A percentile compares a stretch with the other conserved stretches of the same genome.
These are phyloP conservation scores for Nettapus auritus DNA, from an alignment of 2,113 vertebrate genomes.

Conservation along the genomic window DNA sequence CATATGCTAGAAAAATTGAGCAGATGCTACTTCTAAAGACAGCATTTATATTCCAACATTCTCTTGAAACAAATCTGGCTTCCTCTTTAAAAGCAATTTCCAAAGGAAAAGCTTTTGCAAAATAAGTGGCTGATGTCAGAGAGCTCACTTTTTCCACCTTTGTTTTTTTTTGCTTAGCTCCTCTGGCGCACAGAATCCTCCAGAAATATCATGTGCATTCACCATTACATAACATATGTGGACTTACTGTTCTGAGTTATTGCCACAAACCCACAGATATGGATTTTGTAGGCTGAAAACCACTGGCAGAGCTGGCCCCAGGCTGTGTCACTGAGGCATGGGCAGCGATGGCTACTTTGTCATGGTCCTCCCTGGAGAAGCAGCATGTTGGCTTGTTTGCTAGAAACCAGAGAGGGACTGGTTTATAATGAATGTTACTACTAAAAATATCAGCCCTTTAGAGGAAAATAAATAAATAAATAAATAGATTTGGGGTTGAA, in stretches of 20 bases:
- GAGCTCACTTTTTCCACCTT: background rate
- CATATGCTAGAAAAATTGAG: background rate
- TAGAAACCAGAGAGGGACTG: background rate
- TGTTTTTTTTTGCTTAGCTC: background rate
- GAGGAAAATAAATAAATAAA: background rate
- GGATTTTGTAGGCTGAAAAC: background rate
- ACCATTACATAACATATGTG: background rate
- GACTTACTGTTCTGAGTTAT: background rate
- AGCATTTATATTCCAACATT: slow-evolving; percentile 18
- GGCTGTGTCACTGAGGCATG: accelerated
- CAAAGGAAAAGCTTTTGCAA: background rate
- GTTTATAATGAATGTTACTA: background rate
- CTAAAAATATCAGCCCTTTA: background rate
- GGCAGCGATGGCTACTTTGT: accelerated
- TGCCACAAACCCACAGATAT: background rate
- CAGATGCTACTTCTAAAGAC: slow-evolving; percentile 31
- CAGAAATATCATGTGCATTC: background rate
- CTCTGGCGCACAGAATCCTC: background rate
- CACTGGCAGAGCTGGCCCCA: background rate
- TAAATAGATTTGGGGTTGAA: background rate
- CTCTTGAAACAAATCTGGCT: slow-evolving; percentile 7
- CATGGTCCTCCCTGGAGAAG: background rate
- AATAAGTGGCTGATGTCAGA: accelerated
- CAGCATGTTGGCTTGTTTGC: background rate
- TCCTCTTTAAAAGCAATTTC: background rate